Conservation (phyloP, 2,888 invertebrate genomes). For the Drosophila pseudotalamancana region DNA sequence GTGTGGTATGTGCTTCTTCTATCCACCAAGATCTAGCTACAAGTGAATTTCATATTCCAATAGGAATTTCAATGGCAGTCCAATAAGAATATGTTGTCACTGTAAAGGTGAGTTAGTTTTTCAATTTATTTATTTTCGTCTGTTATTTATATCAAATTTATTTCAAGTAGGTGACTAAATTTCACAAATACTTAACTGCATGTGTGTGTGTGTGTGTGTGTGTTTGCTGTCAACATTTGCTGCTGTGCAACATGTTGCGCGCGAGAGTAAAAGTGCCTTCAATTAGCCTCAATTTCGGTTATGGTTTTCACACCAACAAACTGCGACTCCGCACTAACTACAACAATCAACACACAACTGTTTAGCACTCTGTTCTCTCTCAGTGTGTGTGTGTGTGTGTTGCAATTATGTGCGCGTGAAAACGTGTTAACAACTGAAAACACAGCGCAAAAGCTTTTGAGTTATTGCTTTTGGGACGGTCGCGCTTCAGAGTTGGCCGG, state of each 20-base stretch:
- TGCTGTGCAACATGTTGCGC: conserved; percentile 21
- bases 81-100: too few species aligned
- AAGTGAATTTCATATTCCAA: too few species aligned
- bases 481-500: conserved; percentile 3
- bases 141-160: conserved; percentile 1
- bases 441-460: conserved; percentile 32
- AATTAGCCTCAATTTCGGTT: conserved; percentile 59
- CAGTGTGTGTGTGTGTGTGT: conserved; percentile 28
- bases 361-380: conserved; percentile 21
- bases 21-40: too few species aligned
- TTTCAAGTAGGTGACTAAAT: conserved; percentile 27
- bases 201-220: background rate
- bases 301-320: conserved; percentile 46
- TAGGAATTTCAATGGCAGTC: too few species aligned
- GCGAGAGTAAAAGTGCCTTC: conserved; percentile 63
- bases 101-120: too few species aligned
- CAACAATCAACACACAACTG: conserved; percentile 32
- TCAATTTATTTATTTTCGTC: background rate
- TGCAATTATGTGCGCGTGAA: conserved; percentile 58
- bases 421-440: conserved; percentile 59
- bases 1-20: too few species aligned
- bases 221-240: conserved; percentile 23
- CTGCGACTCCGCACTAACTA: conserved; percentile 37
- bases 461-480: conserved; percentile 33
- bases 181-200: conserved; percentile 13